Evolutionary conservation across 2,113 vertebrate species (phyloP).

Genomic region (Cyanoderma ruficeps): DNA sequence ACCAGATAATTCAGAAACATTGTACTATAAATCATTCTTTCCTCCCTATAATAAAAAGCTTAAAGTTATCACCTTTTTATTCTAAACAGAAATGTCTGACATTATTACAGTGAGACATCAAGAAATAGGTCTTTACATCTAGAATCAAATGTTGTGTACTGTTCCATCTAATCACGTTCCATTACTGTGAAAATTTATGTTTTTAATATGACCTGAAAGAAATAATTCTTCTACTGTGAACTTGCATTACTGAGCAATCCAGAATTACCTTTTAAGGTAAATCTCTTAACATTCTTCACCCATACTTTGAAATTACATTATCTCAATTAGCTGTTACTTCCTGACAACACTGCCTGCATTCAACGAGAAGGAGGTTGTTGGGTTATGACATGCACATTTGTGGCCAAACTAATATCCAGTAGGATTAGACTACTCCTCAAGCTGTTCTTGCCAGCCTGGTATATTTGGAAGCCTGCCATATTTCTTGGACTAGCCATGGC

Average conservation of each 20-base stretch:
- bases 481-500: not conserved
- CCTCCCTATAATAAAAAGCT: not conserved
- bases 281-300: not conserved
- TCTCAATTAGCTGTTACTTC: not conserved
- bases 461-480: not conserved
- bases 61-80: not conserved
- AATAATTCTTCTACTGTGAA: not conserved
- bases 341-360: not conserved
- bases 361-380: not conserved
- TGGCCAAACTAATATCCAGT: not conserved
- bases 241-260: not conserved
- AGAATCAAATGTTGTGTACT: not conserved
- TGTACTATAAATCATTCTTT: not conserved
- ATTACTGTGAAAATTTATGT: not conserved
- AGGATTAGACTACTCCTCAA: not conserved
- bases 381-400: not conserved
- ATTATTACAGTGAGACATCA: not conserved
- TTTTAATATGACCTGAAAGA: not conserved
- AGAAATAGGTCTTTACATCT: not conserved
- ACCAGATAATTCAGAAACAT: not conserved
- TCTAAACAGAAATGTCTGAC: not conserved
- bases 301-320: not conserved
- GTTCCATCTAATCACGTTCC: not conserved
- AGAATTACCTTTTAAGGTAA: not conserved
- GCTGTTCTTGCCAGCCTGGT: not conserved